Evolutionary conservation across 2,888 invertebrate genomes (phyloP), one percentile per base, ranked within the genome.

Genomic region (Caradrina kadenii): DNA sequence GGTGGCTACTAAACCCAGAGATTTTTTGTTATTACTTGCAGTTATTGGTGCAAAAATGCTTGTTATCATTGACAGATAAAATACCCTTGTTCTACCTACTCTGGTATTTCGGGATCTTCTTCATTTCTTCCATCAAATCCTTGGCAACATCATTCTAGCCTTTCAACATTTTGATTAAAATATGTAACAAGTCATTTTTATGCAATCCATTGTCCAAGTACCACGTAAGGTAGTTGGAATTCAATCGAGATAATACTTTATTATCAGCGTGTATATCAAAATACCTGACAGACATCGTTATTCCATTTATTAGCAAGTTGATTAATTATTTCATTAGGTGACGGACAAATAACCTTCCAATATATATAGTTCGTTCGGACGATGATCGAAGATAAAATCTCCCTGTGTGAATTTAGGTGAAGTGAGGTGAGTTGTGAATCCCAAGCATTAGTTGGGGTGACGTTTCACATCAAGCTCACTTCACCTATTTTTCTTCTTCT

Each of bases 261-360:
- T 52, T 73, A 42, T 49, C 42, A 22, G 0, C n/a, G 17, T 48
- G 19, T 11, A 26, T 39, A 6, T 53, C 17, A 26, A 26, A 2
- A 26, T 26, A 26, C 26, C 26, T 31, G 71, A 42, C 39, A 10
- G 3, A 17, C 21, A 54, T 73, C 42, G 35, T 22, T 48, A 35
- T 35, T 22, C 6, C 22, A 73, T 2, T 73, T 45, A 45, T 64
- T 42, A 49, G 15, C 6, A 74, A 3, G n/a, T 35, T 49, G 15
- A 73, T 49, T 64, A 42, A 42, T 31, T 64, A 39, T 8, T 35
- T 35, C 7, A 35, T 35, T 35, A 35, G 39, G 3, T 69, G 52
- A 54, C 6, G n/a, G 13, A 31, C 42, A 13, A 19, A 15, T 65
- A 74, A 70, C 39, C 42, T 74, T 50, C 3, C 22, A 17, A 65